phyloP scores from a whole-genome alignment of 2,797 vertebrate genomes.

The Sparidentex hasta region DNA sequence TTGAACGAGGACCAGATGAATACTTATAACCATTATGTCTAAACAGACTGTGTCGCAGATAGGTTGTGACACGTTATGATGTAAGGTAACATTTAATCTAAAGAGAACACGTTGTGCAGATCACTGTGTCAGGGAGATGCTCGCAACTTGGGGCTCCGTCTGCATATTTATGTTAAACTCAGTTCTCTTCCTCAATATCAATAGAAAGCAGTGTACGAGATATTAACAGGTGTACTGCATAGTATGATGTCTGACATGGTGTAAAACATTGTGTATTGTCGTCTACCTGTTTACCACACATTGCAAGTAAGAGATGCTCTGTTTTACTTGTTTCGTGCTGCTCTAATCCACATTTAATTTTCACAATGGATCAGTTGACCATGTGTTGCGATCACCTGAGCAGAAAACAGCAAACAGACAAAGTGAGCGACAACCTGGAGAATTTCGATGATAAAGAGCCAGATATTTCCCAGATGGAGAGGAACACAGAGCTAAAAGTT shows the following conservation, averaged over 20 bases:
- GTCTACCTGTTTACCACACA: background rate
- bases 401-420: conserved; percentile 11
- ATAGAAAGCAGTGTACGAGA: conserved; percentile 11
- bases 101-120: conserved; percentile 67
- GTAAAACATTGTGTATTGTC: background rate
- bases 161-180: conserved; percentile 36
- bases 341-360: background rate
- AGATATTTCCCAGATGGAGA: background rate
- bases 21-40: conserved; percentile 60
- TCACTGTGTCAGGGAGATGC: conserved; percentile 53
- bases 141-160: conserved; percentile 17
- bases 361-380: background rate
- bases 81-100: conserved; percentile 69
- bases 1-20: conserved; percentile 68
- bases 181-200: conserved; percentile 28
- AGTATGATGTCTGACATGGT: conserved; percentile 10
- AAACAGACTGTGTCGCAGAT: conserved; percentile 60
- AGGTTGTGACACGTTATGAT: conserved; percentile 64
- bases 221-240: conserved; percentile 5
- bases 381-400: background rate
- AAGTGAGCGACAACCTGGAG: conserved; percentile 9
- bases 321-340: background rate
- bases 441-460: conserved; percentile 1
- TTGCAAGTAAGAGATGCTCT: background rate
- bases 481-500: conserved; percentile 13